Evolutionary conservation across 2,113 vertebrate genomes (phyloP).

Genomic region (Maccullochella peelii): DNA sequence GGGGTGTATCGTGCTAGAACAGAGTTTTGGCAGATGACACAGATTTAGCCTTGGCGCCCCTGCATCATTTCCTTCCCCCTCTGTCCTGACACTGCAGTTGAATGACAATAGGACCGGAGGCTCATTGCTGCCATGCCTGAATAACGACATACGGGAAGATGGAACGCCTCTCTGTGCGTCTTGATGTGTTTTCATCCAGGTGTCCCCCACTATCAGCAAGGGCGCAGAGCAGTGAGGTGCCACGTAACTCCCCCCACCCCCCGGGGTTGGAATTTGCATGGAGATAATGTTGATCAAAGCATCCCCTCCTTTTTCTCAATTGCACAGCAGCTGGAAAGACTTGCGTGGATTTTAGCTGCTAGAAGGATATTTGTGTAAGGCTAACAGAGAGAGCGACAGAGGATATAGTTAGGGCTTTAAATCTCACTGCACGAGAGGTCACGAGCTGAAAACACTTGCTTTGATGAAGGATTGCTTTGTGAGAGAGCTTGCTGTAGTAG

Average conservation of each 20-base stretch:
- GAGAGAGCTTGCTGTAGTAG: background rate
- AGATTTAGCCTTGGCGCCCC: conserved; percentile 55
- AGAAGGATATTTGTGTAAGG: conserved; percentile 16
- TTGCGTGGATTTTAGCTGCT: background rate
- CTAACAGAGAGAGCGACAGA: background rate
- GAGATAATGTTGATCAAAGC: conserved; percentile 64
- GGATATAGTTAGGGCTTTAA: background rate
- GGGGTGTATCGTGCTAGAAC: conserved; percentile 58
- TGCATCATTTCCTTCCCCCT: conserved; percentile 54
- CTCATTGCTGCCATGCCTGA: conserved; percentile 45
- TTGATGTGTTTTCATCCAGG: conserved; percentile 52
- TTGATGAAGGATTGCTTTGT: background rate
- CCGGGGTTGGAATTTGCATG: conserved; percentile 63
- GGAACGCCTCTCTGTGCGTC: conserved; percentile 41
- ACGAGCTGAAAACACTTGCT: background rate
- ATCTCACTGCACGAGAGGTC: conserved; percentile 19
- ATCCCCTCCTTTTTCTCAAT: background rate
- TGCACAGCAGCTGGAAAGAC: conserved; percentile 13
- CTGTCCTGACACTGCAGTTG: conserved; percentile 45
- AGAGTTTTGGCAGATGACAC: conserved; percentile 68
- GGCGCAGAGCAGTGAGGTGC: conserved; percentile 45
- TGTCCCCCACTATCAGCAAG: conserved; percentile 62
- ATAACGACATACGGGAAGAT: conserved; percentile 36
- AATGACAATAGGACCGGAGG: conserved; percentile 67
- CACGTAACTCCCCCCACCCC: conserved; percentile 5